Evolutionary conservation across 2,888 invertebrate genomes (phyloP).

Genomic region (Icerya purchasi): DNA sequence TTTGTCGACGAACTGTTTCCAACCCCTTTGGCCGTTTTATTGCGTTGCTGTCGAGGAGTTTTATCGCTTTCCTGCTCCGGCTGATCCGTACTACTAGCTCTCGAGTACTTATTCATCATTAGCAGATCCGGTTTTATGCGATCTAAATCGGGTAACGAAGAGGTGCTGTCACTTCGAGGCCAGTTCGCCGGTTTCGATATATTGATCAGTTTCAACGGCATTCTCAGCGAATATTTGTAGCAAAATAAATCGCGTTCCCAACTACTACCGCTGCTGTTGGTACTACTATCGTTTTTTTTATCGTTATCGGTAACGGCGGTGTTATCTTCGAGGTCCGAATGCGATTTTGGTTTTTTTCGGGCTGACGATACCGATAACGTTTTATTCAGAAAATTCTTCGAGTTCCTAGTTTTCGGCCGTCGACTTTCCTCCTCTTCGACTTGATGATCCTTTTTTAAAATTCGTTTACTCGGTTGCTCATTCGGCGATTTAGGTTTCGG

Average conservation of each 20-base stretch:
- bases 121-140: neutral
- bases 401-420: too few relatives aligned
- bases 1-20: too few relatives aligned
- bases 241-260: constrained; percentile 68
- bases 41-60: too few relatives aligned
- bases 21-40: too few relatives aligned
- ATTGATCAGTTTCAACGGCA: constrained; percentile 51
- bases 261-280: neutral
- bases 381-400: too few relatives aligned
- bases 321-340: too few relatives aligned
- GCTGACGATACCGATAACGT: too few relatives aligned
- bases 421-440: too few relatives aligned
- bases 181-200: constrained; percentile 13
- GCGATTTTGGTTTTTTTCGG: too few relatives aligned
- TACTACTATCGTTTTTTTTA: neutral
- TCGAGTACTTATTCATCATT: neutral
- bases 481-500: too few relatives aligned
- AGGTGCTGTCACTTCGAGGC: constrained; percentile 29
- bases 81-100: neutral
- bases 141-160: constrained; percentile 56
- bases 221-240: constrained; percentile 58
- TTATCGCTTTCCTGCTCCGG: neutral
- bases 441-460: too few relatives aligned
- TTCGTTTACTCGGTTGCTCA: too few relatives aligned
- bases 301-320: neutral